phyloP scores from a whole-genome alignment of 2,113 vertebrate species.

The Toxotes chatareus region DNA sequence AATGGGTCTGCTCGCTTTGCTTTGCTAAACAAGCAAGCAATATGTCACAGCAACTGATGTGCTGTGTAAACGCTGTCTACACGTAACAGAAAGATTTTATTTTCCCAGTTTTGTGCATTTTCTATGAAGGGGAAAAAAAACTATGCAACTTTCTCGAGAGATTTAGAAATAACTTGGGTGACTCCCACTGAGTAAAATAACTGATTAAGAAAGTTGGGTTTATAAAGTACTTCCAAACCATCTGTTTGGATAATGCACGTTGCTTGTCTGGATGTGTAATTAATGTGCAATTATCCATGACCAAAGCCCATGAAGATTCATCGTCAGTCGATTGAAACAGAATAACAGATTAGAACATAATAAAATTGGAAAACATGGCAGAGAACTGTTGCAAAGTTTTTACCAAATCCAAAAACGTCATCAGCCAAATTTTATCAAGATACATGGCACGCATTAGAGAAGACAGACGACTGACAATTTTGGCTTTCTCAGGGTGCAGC shows the following conservation, averaged over 20 bases:
- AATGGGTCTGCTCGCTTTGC: slow-evolving; percentile 6
- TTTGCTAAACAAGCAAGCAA: slow-evolving; percentile 23
- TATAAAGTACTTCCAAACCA: neutral
- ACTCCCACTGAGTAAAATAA: too few relatives aligned
- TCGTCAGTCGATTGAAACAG: slow-evolving; percentile 9
- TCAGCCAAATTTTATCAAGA: slow-evolving; percentile 25
- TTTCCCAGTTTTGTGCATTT: neutral
- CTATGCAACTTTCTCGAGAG: neutral
- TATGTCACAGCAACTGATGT: neutral
- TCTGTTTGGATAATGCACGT: neutral
- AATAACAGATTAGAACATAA: slow-evolving; percentile 7
- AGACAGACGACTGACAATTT: slow-evolving; percentile 10
- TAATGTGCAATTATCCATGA: neutral
- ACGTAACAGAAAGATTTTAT: neutral
- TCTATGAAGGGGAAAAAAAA: neutral
- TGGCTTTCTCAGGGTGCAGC: neutral
- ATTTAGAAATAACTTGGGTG: neutral
- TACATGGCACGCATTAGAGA: neutral
- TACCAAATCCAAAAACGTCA: neutral
- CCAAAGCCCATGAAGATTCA: neutral
- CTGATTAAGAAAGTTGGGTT: neutral
- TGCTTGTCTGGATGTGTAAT: neutral
- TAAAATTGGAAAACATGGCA: neutral
- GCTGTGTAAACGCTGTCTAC: neutral
- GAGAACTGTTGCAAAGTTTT: slow-evolving; percentile 1